phyloP scores from a whole-genome alignment of 2,888 invertebrate species.

The Drosophila siamana region DNA sequence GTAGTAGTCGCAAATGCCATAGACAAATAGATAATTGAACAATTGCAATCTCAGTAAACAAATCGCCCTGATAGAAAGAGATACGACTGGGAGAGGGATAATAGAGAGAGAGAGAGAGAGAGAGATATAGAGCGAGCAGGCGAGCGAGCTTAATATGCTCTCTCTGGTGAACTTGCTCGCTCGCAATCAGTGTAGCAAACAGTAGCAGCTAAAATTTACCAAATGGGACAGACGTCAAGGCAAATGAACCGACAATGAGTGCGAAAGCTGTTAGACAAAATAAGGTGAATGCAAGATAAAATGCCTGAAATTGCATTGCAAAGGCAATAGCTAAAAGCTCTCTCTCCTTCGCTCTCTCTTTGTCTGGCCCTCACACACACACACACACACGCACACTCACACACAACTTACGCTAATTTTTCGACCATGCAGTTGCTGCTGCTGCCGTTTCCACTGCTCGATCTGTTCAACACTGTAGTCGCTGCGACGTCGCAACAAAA shows the following conservation, averaged over 20 bases:
- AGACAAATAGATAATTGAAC: conserved; percentile 40
- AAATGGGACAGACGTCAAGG: conserved; percentile 46
- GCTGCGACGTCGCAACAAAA: conserved; percentile 80
- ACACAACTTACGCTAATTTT: conserved; percentile 69
- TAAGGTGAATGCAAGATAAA: conserved; percentile 31
- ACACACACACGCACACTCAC: neutral
- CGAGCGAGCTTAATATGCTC: neutral
- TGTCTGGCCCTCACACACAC: conserved; percentile 1
- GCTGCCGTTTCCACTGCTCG: conserved; percentile 75
- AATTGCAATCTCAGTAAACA: conserved; percentile 44
- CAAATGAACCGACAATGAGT: conserved; percentile 45
- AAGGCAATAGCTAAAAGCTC: conserved; percentile 33
- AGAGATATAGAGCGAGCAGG: neutral
- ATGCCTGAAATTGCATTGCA: conserved; percentile 22
- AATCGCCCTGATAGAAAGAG: conserved; percentile 17
- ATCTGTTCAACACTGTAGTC: conserved; percentile 79
- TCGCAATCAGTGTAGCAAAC: neutral
- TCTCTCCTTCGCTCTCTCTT: conserved; percentile 7
- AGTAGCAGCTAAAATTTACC: conserved; percentile 31
- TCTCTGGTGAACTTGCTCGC: conserved; percentile 11
- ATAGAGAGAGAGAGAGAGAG: neutral
- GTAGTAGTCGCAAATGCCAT: conserved; percentile 17
- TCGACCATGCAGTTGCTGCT: conserved; percentile 61
- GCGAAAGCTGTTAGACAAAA: conserved; percentile 31
- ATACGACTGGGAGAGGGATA: conserved; percentile 3